Evolutionary conservation across 2,113 vertebrate species (phyloP).

Genomic region (Eudorcas thomsonii): DNA sequence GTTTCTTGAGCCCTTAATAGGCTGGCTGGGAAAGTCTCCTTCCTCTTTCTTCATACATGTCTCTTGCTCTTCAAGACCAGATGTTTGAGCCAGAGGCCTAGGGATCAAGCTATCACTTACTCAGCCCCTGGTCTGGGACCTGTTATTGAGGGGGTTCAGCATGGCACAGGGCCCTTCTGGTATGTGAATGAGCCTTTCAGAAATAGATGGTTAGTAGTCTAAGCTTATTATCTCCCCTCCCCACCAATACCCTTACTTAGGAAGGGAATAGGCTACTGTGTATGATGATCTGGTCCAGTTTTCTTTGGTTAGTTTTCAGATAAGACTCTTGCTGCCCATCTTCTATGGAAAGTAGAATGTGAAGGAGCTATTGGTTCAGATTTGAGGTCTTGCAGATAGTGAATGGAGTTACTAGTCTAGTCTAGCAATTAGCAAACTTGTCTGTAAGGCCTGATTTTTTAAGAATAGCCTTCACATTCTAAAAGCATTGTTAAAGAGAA

Average conservation of each 20-base stretch:
- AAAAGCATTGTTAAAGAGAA: not conserved
- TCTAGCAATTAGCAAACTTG: not conserved
- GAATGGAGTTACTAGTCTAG: not conserved
- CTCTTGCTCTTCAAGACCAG: not conserved
- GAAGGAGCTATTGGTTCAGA: not conserved
- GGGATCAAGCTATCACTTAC: not conserved
- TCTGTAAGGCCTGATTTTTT: not conserved
- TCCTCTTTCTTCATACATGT: not conserved
- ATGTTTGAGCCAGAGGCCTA: not conserved
- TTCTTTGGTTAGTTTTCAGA: constrained; percentile 19
- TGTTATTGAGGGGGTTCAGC: not conserved
- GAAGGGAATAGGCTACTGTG: not conserved
- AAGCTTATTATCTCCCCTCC: not conserved
- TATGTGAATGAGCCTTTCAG: constrained; percentile 1
- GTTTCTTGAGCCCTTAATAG: not conserved
- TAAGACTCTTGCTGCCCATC: not conserved
- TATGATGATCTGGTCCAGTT: not conserved
- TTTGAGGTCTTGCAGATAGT: not conserved
- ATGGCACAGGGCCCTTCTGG: not conserved
- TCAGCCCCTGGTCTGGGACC: not conserved
- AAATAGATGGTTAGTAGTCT: constrained; percentile 4
- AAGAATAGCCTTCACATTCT: constrained; percentile 25
- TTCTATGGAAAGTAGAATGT: constrained; percentile 30
- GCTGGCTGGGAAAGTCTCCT: not conserved
- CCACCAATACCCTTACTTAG: not conserved